Evolutionary conservation across 2,113 vertebrate genomes (phyloP).

Genomic region (Nyctereutes procyonoides): DNA sequence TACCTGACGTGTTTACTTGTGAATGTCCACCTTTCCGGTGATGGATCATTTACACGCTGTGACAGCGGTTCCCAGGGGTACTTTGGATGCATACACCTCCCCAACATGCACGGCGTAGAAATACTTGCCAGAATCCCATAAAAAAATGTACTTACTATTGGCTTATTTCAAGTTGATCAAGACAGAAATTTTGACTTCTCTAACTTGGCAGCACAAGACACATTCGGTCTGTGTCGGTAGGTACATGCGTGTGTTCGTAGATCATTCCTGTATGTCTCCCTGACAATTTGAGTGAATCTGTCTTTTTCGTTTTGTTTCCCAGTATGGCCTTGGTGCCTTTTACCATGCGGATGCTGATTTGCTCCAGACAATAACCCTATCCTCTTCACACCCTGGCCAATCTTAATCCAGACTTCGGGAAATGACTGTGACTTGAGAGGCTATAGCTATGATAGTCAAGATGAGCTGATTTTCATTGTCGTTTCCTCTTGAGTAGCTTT

Average conservation of each 20-base stretch:
- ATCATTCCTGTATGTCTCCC: fast-evolving
- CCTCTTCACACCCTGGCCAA: background rate
- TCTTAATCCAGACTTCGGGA: background rate
- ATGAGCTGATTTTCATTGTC: background rate
- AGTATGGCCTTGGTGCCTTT: background rate
- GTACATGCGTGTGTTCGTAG: background rate
- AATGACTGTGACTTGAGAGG: too few relatives aligned
- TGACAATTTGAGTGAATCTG: background rate
- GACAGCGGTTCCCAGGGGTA: background rate
- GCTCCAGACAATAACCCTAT: background rate
- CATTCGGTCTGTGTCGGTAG: background rate
- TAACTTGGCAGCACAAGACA: constrained; percentile 60
- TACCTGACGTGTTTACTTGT: background rate
- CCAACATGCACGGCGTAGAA: constrained; percentile 64
- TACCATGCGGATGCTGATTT: background rate
- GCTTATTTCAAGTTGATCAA: constrained; percentile 68
- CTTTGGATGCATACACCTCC: constrained; percentile 44
- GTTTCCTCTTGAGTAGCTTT: background rate
- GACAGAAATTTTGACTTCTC: constrained; percentile 66
- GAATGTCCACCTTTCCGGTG: background rate
- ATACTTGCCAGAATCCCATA: constrained; percentile 66
- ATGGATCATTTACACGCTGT: fast-evolving
- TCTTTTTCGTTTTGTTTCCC: background rate
- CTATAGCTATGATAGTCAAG: background rate
- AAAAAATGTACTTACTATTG: constrained; percentile 52